Percentiles rank a stretch among this genome's conserved stretches.
Conservation (phyloP, 2,113 vertebrate species). For the Reinhardtius hippoglossoides region DNA sequence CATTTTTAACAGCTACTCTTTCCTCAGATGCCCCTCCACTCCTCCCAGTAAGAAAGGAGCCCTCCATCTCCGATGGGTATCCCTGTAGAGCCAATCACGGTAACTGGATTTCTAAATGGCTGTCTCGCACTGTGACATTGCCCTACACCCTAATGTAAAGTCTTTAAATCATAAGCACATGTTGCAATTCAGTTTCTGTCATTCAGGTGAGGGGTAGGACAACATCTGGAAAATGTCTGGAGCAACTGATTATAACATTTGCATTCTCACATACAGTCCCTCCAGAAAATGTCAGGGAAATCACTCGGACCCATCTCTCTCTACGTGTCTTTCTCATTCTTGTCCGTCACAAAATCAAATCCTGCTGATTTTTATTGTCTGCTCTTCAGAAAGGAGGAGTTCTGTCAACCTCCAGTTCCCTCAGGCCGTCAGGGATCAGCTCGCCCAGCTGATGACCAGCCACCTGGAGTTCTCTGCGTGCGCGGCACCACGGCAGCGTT, state of each 20-base stretch:
- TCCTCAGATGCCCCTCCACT: conserved; percentile 66
- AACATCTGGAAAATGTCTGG: too few species aligned
- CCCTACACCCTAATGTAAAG: too few species aligned
- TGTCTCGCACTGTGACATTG: neutral
- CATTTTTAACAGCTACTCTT: neutral
- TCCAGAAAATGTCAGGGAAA: too few species aligned
- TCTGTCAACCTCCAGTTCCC: conserved; percentile 80
- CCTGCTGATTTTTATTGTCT: neutral
- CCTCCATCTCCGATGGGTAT: conserved; percentile 13
- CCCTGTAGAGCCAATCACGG: conserved; percentile 77
- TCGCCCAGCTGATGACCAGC: conserved; percentile 80
- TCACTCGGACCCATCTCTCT: neutral
- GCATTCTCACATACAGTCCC: too few species aligned
- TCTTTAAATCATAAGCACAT: too few species aligned
- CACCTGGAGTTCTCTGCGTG: conserved; percentile 84
- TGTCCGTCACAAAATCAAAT: neutral
- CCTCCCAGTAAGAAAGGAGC: conserved; percentile 74
- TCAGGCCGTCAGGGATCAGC: conserved; percentile 80
- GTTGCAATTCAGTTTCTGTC: neutral
- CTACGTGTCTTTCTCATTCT: neutral
- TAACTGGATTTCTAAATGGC: conserved; percentile 60
- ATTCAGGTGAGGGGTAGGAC: too few species aligned
- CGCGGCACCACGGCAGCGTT: conserved; percentile 90
- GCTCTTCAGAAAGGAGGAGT: conserved; percentile 79
- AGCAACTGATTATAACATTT: too few species aligned